Evolutionary conservation across 2,888 invertebrate species (phyloP), one percentile per base, ranked within the genome.

Genomic region (Cactoblastis cactorum): DNA sequence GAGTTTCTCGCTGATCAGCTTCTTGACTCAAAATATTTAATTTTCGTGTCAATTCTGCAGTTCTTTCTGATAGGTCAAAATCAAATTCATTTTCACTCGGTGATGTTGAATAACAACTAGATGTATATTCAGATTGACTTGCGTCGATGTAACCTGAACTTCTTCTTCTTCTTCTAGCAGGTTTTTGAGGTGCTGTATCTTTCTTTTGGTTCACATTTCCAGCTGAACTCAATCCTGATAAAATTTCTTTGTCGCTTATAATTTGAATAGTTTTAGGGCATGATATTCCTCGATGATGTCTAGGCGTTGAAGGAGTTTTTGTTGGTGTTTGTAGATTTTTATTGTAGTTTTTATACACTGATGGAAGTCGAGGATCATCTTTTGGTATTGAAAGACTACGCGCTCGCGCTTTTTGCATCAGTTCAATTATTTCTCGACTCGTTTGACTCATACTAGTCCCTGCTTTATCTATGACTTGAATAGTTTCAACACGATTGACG

Each of bases 241-340:
- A 71, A 54, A 92, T 81, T 74, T 92, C 91, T 58, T 70, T 81
- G 54, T 89, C 83, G 50, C 88, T 84, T 38, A 90, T 86, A 49
- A 90, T 89, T 63, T 90, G 86, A 56, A 90, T 90, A 4, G 82
- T 91, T 83, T 89, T 92, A 55, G 77, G 91, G 74, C 81, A 91
- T 19, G 82, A 91, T 63, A 82, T 85, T 57, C 87, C 87, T 65
- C 88, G 73, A 19, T 65, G 63, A 15, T 78, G 75, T 58, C 83
- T 75, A 11, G 83, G 69, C 22, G 77, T 80, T 5, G 75, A 69
- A 11, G 90, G 89, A 0, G 84, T 85, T 71, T 83, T 88, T 47
- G 82, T 88, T 18, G 92, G 92, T 5, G 92, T 90, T 62, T 91
- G 88, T 54, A 92, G 83, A 37, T 83, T 83, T 73, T 90, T 91